A percentile compares a stretch with the other conserved stretches of the same genome.
Conservation (phyloP, 2,888 invertebrate genomes). For the Pinctada fucata region DNA sequence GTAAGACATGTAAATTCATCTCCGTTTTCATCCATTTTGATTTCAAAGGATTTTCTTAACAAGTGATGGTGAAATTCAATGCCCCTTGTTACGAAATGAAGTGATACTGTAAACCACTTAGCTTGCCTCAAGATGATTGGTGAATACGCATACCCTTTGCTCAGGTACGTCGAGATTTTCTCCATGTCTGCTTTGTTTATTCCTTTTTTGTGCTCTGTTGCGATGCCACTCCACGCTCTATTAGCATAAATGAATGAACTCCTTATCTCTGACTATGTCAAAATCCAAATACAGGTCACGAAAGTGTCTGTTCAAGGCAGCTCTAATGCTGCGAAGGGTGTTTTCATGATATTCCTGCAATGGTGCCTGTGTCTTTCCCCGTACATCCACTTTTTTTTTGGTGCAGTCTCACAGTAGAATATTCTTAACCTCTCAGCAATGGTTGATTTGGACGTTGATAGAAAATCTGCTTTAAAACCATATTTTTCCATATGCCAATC, state of each 20-base stretch:
- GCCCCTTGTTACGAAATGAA: constrained; percentile 28
- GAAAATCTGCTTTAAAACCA: too few species aligned
- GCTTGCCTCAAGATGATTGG: constrained; percentile 19
- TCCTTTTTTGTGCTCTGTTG: constrained; percentile 23
- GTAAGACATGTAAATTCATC: constrained; percentile 10
- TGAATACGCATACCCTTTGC: neutral
- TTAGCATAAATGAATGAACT: constrained; percentile 10
- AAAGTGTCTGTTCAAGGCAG: constrained; percentile 29
- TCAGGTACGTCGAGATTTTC: constrained; percentile 24
- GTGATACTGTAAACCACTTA: constrained; percentile 16
- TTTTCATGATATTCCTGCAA: too few species aligned
- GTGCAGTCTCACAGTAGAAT: too few species aligned
- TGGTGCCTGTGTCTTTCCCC: too few species aligned
- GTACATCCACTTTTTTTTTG: too few species aligned
- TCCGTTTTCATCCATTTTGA: constrained; percentile 12
- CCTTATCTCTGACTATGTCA: constrained; percentile 29
- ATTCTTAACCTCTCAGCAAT: too few species aligned
- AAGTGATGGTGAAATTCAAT: constrained; percentile 34
- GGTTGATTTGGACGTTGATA: too few species aligned
- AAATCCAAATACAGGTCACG: constrained; percentile 16
- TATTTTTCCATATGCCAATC: too few species aligned
- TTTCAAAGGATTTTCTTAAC: neutral
- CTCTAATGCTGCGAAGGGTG: neutral
- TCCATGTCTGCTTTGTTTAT: constrained; percentile 14
- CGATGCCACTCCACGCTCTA: neutral